These are phyloP conservation scores for Xiphophorus hellerii DNA, from an alignment of 2,113 vertebrate species.

Conservation along the genomic window DNA sequence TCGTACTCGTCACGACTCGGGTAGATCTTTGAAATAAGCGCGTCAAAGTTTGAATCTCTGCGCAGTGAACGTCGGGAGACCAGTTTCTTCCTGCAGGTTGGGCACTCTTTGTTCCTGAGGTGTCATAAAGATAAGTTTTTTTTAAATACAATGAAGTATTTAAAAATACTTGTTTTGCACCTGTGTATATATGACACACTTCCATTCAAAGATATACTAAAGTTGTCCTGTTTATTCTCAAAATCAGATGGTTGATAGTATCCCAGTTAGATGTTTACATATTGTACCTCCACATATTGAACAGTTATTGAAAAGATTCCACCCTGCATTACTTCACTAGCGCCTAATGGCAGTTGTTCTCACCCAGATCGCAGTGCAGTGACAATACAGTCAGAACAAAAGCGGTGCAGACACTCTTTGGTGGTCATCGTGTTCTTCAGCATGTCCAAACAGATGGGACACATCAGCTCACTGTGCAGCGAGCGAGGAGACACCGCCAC, in stretches of 20 bases:
- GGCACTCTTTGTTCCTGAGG: slow-evolving; percentile 90
- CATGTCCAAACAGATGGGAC: slow-evolving; percentile 94
- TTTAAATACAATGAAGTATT: background rate
- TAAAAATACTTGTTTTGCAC: rapidly evolving
- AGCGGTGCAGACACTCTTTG: slow-evolving; percentile 92
- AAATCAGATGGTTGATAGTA: background rate
- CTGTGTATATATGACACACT: background rate
- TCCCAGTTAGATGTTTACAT: background rate
- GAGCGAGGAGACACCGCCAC: slow-evolving; percentile 89
- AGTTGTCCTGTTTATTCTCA: background rate
- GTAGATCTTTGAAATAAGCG: slow-evolving; percentile 92
- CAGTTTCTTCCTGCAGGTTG: slow-evolving; percentile 91
- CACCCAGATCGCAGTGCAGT: slow-evolving; percentile 90
- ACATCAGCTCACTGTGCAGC: slow-evolving; percentile 92
- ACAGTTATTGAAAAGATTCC: too few relatives aligned
- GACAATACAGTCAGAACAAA: slow-evolving; percentile 93
- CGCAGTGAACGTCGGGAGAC: slow-evolving; percentile 90
- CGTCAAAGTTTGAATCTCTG: slow-evolving; percentile 90
- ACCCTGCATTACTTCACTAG: background rate
- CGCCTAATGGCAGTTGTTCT: background rate
- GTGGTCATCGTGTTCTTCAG: slow-evolving; percentile 94
- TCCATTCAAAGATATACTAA: background rate
- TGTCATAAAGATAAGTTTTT: background rate
- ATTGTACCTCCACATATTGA: background rate
- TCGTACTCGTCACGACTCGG: slow-evolving; percentile 92